Conservation (phyloP, 2,888 invertebrate species). For the Nowickia ferox region DNA sequence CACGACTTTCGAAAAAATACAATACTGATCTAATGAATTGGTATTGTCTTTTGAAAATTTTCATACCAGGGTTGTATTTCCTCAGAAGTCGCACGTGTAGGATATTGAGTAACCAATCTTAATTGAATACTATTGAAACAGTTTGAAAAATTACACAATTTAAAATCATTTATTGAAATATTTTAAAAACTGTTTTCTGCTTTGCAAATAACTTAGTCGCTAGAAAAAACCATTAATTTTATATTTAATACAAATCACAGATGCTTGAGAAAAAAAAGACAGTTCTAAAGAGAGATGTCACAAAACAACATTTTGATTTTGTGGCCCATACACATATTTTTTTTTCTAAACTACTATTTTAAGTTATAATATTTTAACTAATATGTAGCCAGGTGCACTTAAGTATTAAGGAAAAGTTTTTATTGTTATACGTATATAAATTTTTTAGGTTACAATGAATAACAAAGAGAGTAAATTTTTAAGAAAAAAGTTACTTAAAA, state of each 20-base stretch:
- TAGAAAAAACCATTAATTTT: background rate
- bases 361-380: slow-evolving; percentile 33
- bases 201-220: too few relatives aligned
- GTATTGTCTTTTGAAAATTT: too few relatives aligned
- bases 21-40: too few relatives aligned
- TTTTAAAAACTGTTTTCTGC: too few relatives aligned
- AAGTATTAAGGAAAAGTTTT: slow-evolving; percentile 54
- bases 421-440: slow-evolving; percentile 5
- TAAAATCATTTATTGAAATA: too few relatives aligned
- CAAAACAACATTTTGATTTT: background rate
- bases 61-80: too few relatives aligned
- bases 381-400: slow-evolving; percentile 62
- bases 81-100: too few relatives aligned
- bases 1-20: too few relatives aligned
- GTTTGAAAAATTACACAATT: too few relatives aligned
- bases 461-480: background rate
- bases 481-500: slow-evolving; percentile 66
- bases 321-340: background rate
- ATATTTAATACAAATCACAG: background rate
- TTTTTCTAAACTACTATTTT: background rate
- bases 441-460: slow-evolving; percentile 19
- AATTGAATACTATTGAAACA: too few relatives aligned
- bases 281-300: background rate
- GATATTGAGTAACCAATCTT: too few relatives aligned
- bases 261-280: background rate